Conservation (phyloP, 92 coral and sea anemone species). For the Hydrozoanthus gracilis region DNA sequence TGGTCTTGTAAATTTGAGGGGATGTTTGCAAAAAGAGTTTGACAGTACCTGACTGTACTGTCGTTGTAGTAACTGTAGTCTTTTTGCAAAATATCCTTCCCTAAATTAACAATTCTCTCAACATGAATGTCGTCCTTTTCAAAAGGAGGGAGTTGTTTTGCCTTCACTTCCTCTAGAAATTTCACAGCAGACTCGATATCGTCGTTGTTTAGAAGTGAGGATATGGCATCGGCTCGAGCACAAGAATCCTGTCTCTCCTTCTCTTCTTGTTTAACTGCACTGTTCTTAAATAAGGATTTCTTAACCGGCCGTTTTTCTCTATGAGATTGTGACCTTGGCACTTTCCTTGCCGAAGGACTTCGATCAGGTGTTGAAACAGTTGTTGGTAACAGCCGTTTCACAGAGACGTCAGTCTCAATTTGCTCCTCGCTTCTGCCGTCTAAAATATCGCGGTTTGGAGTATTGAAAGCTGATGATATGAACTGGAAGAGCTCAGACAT, state of each 20-base stretch:
- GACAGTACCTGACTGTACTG: not conserved
- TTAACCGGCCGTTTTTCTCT: not conserved
- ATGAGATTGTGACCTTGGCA: not conserved
- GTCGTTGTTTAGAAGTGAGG: not conserved
- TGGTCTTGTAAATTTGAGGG: not conserved
- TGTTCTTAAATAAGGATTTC: not conserved
- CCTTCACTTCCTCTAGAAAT: slow-evolving; percentile 18
- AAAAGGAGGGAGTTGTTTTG: slow-evolving; percentile 16
- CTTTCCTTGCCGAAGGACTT: not conserved
- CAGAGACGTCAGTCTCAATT: not conserved
- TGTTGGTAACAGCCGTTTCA: not conserved
- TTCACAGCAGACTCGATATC: not conserved
- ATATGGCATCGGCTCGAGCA: slow-evolving; percentile 7
- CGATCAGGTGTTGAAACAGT: slow-evolving; percentile 6
- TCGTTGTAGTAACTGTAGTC: not conserved
- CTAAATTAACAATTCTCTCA: slow-evolving; percentile 1
- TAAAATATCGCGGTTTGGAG: not conserved
- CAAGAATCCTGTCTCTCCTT: not conserved
- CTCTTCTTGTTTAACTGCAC: not conserved
- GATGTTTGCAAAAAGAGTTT: not conserved
- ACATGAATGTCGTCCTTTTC: not conserved
- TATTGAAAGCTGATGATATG: not conserved
- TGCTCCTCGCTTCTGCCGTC: not conserved
- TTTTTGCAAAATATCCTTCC: not conserved
- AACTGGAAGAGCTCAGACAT: not conserved